Evolutionary conservation across 2,888 invertebrate genomes (phyloP).

Genomic region (Euzetes globulus): DNA sequence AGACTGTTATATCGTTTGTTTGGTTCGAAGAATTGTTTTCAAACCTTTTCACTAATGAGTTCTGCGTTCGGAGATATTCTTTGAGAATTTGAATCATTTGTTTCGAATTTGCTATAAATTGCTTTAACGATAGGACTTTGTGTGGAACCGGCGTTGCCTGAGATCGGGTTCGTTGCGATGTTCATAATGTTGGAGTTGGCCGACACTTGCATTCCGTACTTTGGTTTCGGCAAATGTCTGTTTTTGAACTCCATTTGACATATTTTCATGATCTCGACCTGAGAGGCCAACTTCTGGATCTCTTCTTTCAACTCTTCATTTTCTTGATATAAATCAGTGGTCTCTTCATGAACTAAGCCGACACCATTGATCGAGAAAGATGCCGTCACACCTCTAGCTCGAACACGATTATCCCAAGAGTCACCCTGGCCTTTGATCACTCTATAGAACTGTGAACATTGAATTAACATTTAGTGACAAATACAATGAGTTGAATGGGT

Average conservation of each 20-base stretch:
- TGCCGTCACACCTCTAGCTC: slow-evolving; percentile 72
- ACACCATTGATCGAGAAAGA: slow-evolving; percentile 79
- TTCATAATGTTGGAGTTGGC: slow-evolving; percentile 19
- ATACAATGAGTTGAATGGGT: slow-evolving; percentile 42
- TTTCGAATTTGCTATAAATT: slow-evolving; percentile 43
- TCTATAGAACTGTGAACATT: slow-evolving; percentile 60
- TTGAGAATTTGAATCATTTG: slow-evolving; percentile 42
- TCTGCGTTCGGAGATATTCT: slow-evolving; percentile 44
- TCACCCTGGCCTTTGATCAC: slow-evolving; percentile 78
- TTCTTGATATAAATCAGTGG: slow-evolving; percentile 72
- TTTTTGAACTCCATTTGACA: slow-evolving; percentile 90
- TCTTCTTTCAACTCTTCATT: slow-evolving; percentile 88
- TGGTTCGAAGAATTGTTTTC: neutral
- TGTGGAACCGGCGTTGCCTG: slow-evolving; percentile 36
- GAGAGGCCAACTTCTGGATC: slow-evolving; percentile 79
- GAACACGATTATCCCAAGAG: slow-evolving; percentile 77
- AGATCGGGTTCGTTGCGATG: slow-evolving; percentile 33
- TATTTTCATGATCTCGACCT: slow-evolving; percentile 88
- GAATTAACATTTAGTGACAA: slow-evolving; percentile 50
- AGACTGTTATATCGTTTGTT: too few species aligned
- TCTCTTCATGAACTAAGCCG: slow-evolving; percentile 72
- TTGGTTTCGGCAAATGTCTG: slow-evolving; percentile 57
- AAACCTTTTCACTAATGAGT: slow-evolving; percentile 43
- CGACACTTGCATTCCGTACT: neutral
- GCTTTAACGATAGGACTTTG: slow-evolving; percentile 43